phyloP scores from a whole-genome alignment of 2,888 invertebrate species.

The Atrina japonica region DNA sequence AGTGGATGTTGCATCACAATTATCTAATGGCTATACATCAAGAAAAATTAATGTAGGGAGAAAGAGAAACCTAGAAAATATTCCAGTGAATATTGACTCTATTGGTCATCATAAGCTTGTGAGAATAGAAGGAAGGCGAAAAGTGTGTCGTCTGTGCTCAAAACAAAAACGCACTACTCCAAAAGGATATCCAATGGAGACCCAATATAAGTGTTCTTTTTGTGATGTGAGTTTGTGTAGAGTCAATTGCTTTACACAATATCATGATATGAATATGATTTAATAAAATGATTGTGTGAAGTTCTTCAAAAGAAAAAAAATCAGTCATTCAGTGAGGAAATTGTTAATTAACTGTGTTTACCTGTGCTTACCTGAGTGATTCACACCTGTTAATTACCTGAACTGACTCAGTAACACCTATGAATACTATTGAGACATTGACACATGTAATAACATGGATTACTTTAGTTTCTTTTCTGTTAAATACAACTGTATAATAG shows the following conservation, averaged over 20 bases:
- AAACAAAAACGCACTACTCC: slow-evolving; percentile 3
- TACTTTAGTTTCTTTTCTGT: too few relatives aligned
- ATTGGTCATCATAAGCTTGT: slow-evolving; percentile 12
- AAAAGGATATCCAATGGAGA: slow-evolving; percentile 6
- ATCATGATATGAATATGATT: slow-evolving; percentile 10
- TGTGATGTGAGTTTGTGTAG: slow-evolving; percentile 21
- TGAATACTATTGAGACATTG: too few relatives aligned
- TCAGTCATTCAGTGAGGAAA: slow-evolving; percentile 3
- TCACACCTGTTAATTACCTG: neutral
- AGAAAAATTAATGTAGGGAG: slow-evolving; percentile 15
- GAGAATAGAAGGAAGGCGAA: slow-evolving; percentile 15
- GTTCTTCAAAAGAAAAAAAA: neutral
- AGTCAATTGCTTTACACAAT: slow-evolving; percentile 9
- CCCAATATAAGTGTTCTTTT: slow-evolving; percentile 3
- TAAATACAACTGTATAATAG: too few relatives aligned
- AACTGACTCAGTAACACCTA: too few relatives aligned
- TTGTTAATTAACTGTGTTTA: slow-evolving; percentile 13
- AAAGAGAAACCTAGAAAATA: neutral
- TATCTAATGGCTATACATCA: slow-evolving; percentile 1
- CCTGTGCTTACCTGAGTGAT: slow-evolving; percentile 12
- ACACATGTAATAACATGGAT: too few relatives aligned
- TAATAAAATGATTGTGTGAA: slow-evolving; percentile 3
- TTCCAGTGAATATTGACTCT: neutral
- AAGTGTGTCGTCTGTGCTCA: slow-evolving; percentile 1
- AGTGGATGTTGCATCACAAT: slow-evolving; percentile 15